Base-by-base conservation (phyloP, 2,888 invertebrate species). In the Athalia circularis region DNA sequence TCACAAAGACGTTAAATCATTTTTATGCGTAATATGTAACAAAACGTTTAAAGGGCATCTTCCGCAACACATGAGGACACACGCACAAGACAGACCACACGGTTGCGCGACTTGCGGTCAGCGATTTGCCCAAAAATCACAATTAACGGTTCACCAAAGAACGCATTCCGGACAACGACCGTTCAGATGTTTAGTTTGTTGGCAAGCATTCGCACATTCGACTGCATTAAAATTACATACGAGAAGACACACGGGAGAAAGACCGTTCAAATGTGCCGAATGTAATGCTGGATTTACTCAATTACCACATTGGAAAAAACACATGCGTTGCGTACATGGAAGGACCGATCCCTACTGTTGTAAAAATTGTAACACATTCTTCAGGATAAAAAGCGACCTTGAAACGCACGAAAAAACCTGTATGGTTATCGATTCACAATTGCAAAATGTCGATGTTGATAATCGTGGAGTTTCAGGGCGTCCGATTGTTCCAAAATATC, bases 141-240 rank as follows among this genome's bases (percentile, higher is more conserved):
- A 97, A 87, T 90, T 96, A 81, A 96, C 94, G 9, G 96, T 97
- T 0, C 97, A 97, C 84, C 94, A 94, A 86, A 92, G 97, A 13
- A 95, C 94, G n/a, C 97, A 97, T 86, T 95, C 95, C 0, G 97
- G 97, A 0, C 96, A 94, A 82, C 92, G 95, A 76, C 97, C 97
- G 0, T 97, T 96, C 87, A 92, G 94, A 15, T 97, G 97, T 89
- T 94, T 94, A 84, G 96, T 97, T 78, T 96, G 96, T 88, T 93
- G 94, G 91, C 94, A 94, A 81, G 93, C 94, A 0, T 97, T 97
- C 88, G 94, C 96, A 0, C 96, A 97, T 90, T 96, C 96, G 0
- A 96, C 96, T 11, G 96, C 96, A 0, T 91, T 97, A 5, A 96
- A 96, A 91, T 91, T 97, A 74, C 97, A 97, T 88, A 95, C 95